Percentiles rank a stretch among this genome's conserved stretches.
Evolutionary conservation across 1,140 invertebrate species (phyloP).

Genomic region (Brachionus rotundiformis): DNA sequence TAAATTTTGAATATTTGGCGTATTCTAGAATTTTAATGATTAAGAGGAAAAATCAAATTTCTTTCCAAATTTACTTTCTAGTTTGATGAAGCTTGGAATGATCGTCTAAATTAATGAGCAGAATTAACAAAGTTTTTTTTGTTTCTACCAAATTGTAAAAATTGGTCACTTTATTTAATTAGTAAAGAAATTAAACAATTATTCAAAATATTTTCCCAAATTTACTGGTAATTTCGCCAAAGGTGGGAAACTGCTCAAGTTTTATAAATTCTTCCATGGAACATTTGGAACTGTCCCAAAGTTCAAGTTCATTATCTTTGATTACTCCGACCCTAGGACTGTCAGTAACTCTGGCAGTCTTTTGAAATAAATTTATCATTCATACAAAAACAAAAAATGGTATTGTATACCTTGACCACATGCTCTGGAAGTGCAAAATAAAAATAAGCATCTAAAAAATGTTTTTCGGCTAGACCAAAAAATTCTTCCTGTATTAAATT

Average conservation of each 20-base stretch:
- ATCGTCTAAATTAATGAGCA: conserved; percentile 14
- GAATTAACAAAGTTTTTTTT: conserved; percentile 10
- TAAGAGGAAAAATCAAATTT: too few species aligned
- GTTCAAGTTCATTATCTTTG: conserved; percentile 17
- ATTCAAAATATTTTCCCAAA: too few species aligned
- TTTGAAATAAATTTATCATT: background rate
- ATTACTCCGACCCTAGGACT: conserved; percentile 40
- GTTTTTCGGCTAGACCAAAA: conserved; percentile 34
- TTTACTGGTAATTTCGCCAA: conserved; percentile 34
- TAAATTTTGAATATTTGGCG: conserved; percentile 34
- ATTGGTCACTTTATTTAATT: conserved; percentile 31
- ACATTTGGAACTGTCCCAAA: background rate
- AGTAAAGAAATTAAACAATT: too few species aligned
- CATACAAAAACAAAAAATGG: too few species aligned
- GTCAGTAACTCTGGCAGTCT: conserved; percentile 30
- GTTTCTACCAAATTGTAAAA: conserved; percentile 49
- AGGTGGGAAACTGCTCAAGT: conserved; percentile 32
- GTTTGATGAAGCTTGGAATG: conserved; percentile 30
- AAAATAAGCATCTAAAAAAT: conserved; percentile 52
- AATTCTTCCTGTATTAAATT: conserved; percentile 29
- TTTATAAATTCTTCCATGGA: conserved; percentile 49
- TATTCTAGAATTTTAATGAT: conserved; percentile 29
- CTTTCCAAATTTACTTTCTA: background rate
- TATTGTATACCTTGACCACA: conserved; percentile 40
- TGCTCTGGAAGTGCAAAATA: conserved; percentile 32